Conservation (phyloP, 2,888 invertebrate species). For the Itoplectis maculator region DNA sequence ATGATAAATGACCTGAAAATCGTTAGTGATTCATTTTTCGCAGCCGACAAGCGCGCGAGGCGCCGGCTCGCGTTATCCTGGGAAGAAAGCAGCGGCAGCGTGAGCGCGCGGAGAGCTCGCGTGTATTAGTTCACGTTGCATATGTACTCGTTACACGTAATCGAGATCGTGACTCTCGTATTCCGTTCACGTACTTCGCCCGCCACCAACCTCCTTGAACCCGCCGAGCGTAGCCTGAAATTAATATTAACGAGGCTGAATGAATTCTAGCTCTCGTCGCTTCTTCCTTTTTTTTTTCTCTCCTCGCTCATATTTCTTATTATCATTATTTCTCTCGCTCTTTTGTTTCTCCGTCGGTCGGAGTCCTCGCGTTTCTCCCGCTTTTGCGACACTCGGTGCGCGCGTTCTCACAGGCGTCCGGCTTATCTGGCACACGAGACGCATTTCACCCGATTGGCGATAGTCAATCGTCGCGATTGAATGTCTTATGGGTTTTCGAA, state of each 20-base stretch:
- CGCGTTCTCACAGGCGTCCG: background rate
- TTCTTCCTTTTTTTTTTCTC: constrained; percentile 20
- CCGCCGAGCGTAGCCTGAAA: constrained; percentile 68
- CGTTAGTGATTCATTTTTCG: background rate
- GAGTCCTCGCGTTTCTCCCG: background rate
- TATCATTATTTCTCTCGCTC: constrained; percentile 26
- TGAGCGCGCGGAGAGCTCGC: background rate
- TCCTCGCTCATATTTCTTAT: constrained; percentile 30
- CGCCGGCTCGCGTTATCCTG: background rate
- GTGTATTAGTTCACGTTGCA: constrained; percentile 33
- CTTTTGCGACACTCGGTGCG: constrained; percentile 16
- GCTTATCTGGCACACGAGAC: constrained; percentile 50
- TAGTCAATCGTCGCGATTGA: constrained; percentile 49
- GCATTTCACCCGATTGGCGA: constrained; percentile 48
- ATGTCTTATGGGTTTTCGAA: constrained; percentile 35
- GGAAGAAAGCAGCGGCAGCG: constrained; percentile 13
- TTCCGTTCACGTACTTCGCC: constrained; percentile 69
- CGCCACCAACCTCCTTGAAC: constrained; percentile 69
- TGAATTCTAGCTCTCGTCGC: constrained; percentile 67
- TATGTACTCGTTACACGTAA: constrained; percentile 62
- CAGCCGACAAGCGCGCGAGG: background rate
- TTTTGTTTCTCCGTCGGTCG: background rate
- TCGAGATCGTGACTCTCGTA: constrained; percentile 67
- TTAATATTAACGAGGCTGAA: constrained; percentile 72
- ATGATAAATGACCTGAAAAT: background rate